Evolutionary conservation across 2,888 invertebrate genomes (phyloP).

Genomic region (Lasioglossum calceatum): DNA sequence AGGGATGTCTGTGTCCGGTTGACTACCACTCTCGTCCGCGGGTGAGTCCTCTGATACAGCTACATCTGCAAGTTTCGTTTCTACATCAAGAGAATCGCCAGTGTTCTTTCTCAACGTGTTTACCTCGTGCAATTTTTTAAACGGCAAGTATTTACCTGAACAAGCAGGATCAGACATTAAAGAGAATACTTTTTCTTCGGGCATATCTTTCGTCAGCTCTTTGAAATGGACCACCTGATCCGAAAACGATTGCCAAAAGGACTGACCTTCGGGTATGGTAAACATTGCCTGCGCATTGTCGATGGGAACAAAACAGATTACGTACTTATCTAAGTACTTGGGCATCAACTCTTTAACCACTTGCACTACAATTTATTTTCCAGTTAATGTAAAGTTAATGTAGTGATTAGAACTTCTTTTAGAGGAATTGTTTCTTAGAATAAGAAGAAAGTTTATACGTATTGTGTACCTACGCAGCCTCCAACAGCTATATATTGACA

Average conservation of each 20-base stretch:
- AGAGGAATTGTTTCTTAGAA: background rate
- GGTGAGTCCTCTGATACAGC: constrained; percentile 55
- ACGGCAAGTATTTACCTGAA: constrained; percentile 75
- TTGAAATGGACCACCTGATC: constrained; percentile 89
- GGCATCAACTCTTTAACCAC: background rate
- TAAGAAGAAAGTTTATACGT: background rate
- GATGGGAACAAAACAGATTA: constrained; percentile 31
- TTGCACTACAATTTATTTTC: background rate
- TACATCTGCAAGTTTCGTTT: constrained; percentile 48
- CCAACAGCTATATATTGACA: too few relatives aligned
- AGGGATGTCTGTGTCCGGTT: constrained; percentile 57
- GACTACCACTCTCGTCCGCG: constrained; percentile 67
- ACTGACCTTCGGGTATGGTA: constrained; percentile 86
- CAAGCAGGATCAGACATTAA: constrained; percentile 88
- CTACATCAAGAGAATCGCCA: background rate
- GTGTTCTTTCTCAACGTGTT: background rate
- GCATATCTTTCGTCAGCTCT: constrained; percentile 87
- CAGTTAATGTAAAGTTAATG: background rate
- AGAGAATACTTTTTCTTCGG: constrained; percentile 87
- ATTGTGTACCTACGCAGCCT: too few relatives aligned
- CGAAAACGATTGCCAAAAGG: constrained; percentile 91
- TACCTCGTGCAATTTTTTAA: background rate
- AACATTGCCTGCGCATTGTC: constrained; percentile 86
- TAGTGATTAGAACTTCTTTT: background rate
- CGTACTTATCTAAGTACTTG: background rate